phyloP scores from a whole-genome alignment of 1,140 invertebrate species.

The Mesaphorura yosii region DNA sequence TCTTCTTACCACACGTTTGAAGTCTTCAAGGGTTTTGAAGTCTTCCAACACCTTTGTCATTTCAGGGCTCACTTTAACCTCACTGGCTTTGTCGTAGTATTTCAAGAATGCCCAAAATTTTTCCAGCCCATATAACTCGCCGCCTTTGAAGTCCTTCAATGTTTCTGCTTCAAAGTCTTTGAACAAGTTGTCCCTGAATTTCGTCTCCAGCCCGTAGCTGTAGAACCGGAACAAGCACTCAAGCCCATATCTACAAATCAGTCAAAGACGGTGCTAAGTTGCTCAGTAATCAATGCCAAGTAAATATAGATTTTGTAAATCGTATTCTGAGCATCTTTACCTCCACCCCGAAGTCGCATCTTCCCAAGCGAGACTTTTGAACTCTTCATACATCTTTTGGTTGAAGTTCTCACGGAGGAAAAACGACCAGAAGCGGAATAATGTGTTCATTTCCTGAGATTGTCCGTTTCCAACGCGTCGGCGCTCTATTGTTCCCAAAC shows the following conservation, averaged over 20 bases:
- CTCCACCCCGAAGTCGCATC: constrained; percentile 83
- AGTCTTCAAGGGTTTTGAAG: constrained; percentile 92
- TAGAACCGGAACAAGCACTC: constrained; percentile 98
- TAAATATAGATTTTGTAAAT: not conserved
- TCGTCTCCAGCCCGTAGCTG: constrained; percentile 92
- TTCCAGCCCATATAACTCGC: constrained; percentile 93
- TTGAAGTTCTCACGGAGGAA: constrained; percentile 98
- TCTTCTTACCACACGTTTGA: constrained; percentile 37
- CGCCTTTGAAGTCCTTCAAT: constrained; percentile 62
- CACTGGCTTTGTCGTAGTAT: constrained; percentile 52
- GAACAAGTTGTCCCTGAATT: constrained; percentile 84
- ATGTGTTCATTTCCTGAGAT: constrained; percentile 92
- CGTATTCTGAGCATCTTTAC: constrained; percentile 40
- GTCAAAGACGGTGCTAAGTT: not conserved
- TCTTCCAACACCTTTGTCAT: constrained; percentile 68
- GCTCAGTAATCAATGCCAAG: not conserved
- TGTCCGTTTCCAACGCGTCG: constrained; percentile 82
- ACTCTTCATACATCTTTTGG: constrained; percentile 96
- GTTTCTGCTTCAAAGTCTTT: constrained; percentile 93
- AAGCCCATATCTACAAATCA: constrained; percentile 52
- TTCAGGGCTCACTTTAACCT: constrained; percentile 66
- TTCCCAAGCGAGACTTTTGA: constrained; percentile 76
- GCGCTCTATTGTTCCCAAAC: constrained; percentile 57
- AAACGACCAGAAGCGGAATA: constrained; percentile 99
- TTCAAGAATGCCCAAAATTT: constrained; percentile 97